Base-by-base conservation (phyloP, 2,113 vertebrate species). In the Hirundichthys speculiger region DNA sequence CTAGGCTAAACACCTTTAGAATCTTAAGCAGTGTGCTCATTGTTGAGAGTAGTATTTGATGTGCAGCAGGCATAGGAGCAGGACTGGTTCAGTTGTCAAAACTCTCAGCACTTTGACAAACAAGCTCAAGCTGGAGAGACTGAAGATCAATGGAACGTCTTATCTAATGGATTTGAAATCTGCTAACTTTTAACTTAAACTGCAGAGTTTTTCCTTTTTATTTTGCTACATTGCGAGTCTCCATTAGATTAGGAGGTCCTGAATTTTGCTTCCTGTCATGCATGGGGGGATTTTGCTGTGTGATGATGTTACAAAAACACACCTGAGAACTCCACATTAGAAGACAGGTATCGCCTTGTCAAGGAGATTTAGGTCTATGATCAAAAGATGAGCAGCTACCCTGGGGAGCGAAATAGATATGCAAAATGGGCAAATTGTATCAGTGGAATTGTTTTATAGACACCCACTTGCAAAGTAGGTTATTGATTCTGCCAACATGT, bases 11-110 rank as follows among this genome's bases (percentile, higher is more conserved):
- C 73, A 79, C 54, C 50, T 51, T 64, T 51, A 77, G 66, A 83
- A 79, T 81, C 66, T 52, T 64, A 79, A 79, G 52, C 69, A 79
- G 72, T 24, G 14, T 59, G 49, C 64, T 83, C 69, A 82, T 84
- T 84, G 64, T 75, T 45, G 60, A 73, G 66, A 30, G 39, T 0
- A 19, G 41, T 43, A 54, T 79, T 81, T 85, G 77, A 83, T 81
- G 77, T 75, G 75, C 39, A 2, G 49, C 61, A 66, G 56, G 79
- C 69, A 46, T 55, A 65, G 69, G 71, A 72, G 57, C 60, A 52
- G 72, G 69, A 84, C 62, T 61, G 72, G 34, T 73, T 70, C 75
- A 74, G 62, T 79, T 82, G 70, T 83, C 78, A 82, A 72, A 88
- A 62, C 50, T 75, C 69, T 59, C 34, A 83, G 50, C 64, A 62